These are phyloP conservation scores for Caenorhabditis inopinata DNA, from an alignment of 1,140 invertebrate genomes.

Conservation along the genomic window DNA sequence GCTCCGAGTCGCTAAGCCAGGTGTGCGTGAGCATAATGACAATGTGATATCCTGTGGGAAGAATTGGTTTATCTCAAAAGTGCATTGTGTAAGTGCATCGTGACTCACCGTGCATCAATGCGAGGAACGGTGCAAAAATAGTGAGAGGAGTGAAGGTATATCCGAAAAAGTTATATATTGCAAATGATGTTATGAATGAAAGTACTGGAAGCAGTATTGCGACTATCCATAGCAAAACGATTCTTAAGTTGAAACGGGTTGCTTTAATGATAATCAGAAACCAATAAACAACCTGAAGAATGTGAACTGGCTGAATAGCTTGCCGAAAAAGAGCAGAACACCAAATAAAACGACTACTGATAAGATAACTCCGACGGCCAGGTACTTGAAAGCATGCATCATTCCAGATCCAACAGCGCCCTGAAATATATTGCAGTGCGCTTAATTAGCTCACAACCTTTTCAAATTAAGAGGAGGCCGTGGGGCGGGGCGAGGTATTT, in stretches of 20 bases:
- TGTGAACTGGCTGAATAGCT: background rate
- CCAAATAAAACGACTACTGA: background rate
- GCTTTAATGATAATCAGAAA: too few species aligned
- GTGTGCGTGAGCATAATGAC: constrained; percentile 23
- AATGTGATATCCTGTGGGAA: background rate
- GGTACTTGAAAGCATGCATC: background rate
- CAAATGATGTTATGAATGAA: background rate
- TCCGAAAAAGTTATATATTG: background rate
- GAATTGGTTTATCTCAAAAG: background rate
- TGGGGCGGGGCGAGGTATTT: too few species aligned
- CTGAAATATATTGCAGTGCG: background rate
- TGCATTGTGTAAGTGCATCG: background rate
- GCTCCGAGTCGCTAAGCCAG: constrained; percentile 19
- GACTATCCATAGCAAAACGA: background rate
- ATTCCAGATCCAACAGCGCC: background rate
- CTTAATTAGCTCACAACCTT: too few species aligned
- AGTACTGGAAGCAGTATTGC: background rate
- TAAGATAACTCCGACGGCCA: background rate
- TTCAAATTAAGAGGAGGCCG: too few species aligned
- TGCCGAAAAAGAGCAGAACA: background rate
- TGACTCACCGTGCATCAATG: background rate
- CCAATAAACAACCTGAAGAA: background rate
- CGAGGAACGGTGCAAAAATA: background rate
- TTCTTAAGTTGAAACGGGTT: background rate
- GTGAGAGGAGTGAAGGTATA: background rate